A percentile compares a stretch with the other conserved stretches of the same genome.
Conservation (phyloP, 2,797 vertebrate genomes). For the Mus minutoides region DNA sequence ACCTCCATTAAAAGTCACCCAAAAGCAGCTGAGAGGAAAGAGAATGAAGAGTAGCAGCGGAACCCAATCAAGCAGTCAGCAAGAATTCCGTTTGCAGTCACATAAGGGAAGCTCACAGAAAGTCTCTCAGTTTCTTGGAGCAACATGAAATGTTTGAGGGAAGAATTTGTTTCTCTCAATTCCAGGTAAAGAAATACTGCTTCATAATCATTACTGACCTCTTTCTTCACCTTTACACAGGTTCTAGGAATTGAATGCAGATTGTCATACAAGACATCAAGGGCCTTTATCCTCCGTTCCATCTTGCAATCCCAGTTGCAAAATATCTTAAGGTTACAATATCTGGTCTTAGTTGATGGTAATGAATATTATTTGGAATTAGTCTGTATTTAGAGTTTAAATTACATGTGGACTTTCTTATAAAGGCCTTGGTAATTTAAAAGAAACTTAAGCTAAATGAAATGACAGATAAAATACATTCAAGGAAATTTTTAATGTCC, state of each 20-base stretch:
- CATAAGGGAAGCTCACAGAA: not conserved
- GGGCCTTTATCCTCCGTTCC: not conserved
- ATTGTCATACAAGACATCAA: not conserved
- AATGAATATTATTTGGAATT: constrained; percentile 36
- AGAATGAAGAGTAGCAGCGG: not conserved
- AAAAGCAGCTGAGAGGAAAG: not conserved
- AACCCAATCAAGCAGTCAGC: not conserved
- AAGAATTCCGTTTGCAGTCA: not conserved
- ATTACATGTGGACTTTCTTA: constrained; percentile 22
- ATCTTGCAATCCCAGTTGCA: not conserved
- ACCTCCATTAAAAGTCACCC: not conserved
- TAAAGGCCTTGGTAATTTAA: constrained; percentile 44
- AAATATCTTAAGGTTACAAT: constrained; percentile 5
- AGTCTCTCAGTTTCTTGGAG: not conserved
- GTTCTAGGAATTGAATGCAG: not conserved
- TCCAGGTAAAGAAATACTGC: not conserved
- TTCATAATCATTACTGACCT: not conserved
- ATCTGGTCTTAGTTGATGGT: not conserved
- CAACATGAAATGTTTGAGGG: not conserved
- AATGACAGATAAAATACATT: constrained; percentile 48
- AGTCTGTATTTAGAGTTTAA: constrained; percentile 1
- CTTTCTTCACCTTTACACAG: not conserved
- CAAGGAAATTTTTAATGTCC: constrained; percentile 58
- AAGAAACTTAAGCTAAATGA: constrained; percentile 35
- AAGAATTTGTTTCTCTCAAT: not conserved